Evolutionary conservation across 2,113 vertebrate species (phyloP).

Genomic region (Pavo muticus): DNA sequence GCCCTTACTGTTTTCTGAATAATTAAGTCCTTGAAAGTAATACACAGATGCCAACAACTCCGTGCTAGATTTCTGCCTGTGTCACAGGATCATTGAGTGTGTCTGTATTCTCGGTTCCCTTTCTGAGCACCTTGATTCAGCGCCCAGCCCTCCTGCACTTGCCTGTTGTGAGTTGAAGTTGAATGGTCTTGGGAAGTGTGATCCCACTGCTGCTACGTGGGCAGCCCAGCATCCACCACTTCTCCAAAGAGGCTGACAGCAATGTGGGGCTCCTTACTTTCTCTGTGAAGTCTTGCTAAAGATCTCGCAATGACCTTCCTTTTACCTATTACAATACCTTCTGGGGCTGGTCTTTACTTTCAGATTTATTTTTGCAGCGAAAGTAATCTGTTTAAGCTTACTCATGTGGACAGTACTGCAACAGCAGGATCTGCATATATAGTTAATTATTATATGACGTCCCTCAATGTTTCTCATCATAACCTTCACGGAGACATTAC

Average conservation of each 20-base stretch:
- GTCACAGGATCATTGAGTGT: neutral
- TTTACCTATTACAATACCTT: neutral
- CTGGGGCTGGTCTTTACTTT: neutral
- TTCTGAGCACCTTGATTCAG: neutral
- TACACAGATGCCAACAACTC: neutral
- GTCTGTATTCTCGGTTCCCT: neutral
- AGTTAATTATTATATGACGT: neutral
- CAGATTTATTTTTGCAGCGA: neutral
- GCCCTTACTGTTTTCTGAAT: no score
- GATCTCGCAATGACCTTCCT: neutral
- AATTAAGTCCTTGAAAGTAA: neutral
- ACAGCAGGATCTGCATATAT: neutral
- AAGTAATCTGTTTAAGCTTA: neutral
- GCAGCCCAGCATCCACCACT: accelerated
- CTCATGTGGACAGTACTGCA: neutral
- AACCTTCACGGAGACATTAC: neutral
- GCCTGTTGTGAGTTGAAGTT: neutral
- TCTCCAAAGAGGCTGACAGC: neutral
- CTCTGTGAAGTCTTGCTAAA: neutral
- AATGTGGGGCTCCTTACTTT: accelerated
- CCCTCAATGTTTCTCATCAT: neutral
- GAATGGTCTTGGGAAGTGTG: neutral
- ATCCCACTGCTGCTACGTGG: neutral
- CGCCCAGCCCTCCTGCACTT: neutral
- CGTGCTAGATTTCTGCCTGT: neutral